These are phyloP conservation scores for Drosophila siamana DNA, from an alignment of 2,888 invertebrate genomes.

Conservation along the genomic window DNA sequence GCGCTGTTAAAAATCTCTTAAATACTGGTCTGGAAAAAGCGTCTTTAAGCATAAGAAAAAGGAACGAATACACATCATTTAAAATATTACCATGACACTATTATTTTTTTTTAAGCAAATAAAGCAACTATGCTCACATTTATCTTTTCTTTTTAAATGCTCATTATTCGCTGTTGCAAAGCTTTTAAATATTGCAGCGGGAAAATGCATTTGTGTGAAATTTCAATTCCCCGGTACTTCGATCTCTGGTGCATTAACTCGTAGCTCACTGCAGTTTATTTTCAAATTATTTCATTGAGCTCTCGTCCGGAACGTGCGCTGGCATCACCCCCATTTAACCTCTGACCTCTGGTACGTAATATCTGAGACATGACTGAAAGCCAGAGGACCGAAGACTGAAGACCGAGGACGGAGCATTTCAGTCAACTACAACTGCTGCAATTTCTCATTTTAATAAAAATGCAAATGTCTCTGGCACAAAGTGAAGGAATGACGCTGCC, in stretches of 20 bases:
- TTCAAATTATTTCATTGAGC: slow-evolving; percentile 4
- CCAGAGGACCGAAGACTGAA: slow-evolving; percentile 1
- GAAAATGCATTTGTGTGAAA: background rate
- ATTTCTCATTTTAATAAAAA: slow-evolving; percentile 79
- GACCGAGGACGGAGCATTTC: slow-evolving; percentile 35
- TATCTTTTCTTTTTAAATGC: too few species aligned
- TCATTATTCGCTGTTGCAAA: background rate
- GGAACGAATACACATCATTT: too few species aligned
- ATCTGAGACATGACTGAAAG: slow-evolving; percentile 36
- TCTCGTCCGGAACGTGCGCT: slow-evolving; percentile 3
- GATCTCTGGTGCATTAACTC: background rate
- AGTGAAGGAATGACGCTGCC: slow-evolving; percentile 59
- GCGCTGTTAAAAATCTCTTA: too few species aligned
- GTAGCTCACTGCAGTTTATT: background rate
- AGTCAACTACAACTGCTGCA: slow-evolving; percentile 72
- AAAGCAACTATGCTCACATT: too few species aligned
- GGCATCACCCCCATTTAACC: slow-evolving; percentile 14
- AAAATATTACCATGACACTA: too few species aligned
- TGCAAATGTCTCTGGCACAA: slow-evolving; percentile 72
- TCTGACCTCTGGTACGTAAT: slow-evolving; percentile 25
- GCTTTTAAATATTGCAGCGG: background rate
- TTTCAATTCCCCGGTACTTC: background rate
- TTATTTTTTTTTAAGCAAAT: too few species aligned
- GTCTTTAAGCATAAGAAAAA: too few species aligned
- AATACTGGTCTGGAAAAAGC: too few species aligned